Base-by-base conservation (phyloP, 2,797 vertebrate species). In the Sebastiscus tertius region DNA sequence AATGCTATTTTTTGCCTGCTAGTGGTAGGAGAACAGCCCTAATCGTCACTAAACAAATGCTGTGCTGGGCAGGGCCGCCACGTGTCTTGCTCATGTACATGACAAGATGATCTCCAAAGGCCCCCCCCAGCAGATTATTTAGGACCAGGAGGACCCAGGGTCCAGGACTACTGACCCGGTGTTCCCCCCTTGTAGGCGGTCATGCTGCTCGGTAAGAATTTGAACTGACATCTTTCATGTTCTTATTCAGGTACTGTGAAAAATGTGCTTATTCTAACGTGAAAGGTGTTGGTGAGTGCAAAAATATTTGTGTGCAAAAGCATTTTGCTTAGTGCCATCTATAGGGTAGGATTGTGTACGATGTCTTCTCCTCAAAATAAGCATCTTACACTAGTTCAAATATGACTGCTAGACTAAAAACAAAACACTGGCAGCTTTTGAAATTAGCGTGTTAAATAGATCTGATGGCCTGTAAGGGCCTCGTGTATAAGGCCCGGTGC, bases 401-500 rank as follows among this genome's bases (percentile, higher is more conserved):
- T 59, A n/a, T 27, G 54, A 52, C 62, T 64, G 33, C 36, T 42
- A 58, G 8, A 49, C 22, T 29, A 55, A 34, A 11, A 78, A 22
- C 42, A 67, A 42, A 67, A 54, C 52, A 31, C 1, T 36, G 49
- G 29, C 60, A 49, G 31, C 18, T 31, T 71, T 72, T 83, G 54
- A 81, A 63, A 22, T 56, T 39, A 27, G 33, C 12, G 34, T 42
- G 42, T 81, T 76, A 76, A 84, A 85, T 63, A 79, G 72, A 77
- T 75, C 64, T 63, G 63, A 58, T 79, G 75, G 83, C 72, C 78
- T 75, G 52, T 82, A 13, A 77, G 55, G 49, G 29, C 56, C 63
- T 68, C 63, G 31, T 69, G 74, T 59, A n/a, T 73, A 81, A 87
- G 69, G 33, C 60, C 73, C 18, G 62, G 80, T 62, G 79, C 33